These are phyloP conservation scores for Drosophila paulistorum DNA, from an alignment of 1,140 invertebrate genomes.

Conservation along the genomic window DNA sequence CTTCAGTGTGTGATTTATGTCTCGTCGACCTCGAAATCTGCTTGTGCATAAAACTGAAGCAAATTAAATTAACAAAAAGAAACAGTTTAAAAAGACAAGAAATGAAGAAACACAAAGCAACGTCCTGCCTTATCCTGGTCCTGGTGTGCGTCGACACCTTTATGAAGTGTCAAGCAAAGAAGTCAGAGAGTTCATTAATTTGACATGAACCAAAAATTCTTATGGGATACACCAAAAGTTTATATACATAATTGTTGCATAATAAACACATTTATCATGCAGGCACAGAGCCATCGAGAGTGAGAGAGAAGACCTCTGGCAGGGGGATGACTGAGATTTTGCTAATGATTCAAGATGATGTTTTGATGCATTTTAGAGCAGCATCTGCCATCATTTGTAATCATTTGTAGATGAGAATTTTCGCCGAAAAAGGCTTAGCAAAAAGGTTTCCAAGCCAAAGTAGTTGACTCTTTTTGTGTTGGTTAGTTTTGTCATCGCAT, in stretches of 20 bases:
- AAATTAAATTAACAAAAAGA: conserved; percentile 66
- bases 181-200: conserved; percentile 78
- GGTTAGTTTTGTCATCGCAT: conserved; percentile 33
- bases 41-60: conserved; percentile 63
- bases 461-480: not conserved
- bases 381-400: conserved; percentile 68
- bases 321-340: conserved; percentile 20
- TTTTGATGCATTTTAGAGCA: conserved; percentile 52
- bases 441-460: not conserved
- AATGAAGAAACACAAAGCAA: conserved; percentile 6
- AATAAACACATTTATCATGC: conserved; percentile 74
- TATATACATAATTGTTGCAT: conserved; percentile 78
- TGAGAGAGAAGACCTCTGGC: too few species aligned
- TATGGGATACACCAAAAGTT: conserved; percentile 51
- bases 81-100: not conserved
- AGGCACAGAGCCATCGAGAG: conserved; percentile 29
- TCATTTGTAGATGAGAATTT: conserved; percentile 43
- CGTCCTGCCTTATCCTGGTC: conserved; percentile 45
- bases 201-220: conserved; percentile 67
- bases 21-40: conserved; percentile 44
- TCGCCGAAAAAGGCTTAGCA: not conserved
- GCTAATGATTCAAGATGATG: conserved; percentile 68
- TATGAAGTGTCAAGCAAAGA: conserved; percentile 69
- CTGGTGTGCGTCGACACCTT: conserved; percentile 64
- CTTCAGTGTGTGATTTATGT: conserved; percentile 67